Evolutionary conservation across 2,888 invertebrate genomes (phyloP).

Genomic region (Nomada flava): DNA sequence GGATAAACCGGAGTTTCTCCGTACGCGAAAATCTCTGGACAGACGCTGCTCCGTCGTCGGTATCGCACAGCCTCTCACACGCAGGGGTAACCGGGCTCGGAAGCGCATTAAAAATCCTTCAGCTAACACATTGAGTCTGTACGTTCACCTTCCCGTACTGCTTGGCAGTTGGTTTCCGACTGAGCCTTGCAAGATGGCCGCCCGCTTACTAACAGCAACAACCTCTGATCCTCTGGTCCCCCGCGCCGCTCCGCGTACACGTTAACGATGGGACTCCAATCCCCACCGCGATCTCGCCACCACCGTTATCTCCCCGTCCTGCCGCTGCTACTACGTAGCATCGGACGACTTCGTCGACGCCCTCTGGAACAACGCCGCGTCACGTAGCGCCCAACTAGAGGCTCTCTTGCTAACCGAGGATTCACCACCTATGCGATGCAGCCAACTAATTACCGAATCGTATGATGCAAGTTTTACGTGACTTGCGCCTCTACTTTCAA

Average conservation of each 20-base stretch:
- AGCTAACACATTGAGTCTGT: constrained; percentile 82
- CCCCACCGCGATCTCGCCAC: constrained; percentile 11
- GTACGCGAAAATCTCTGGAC: constrained; percentile 68
- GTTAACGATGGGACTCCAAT: constrained; percentile 26
- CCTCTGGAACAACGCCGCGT: constrained; percentile 73
- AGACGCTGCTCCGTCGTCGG: constrained; percentile 75
- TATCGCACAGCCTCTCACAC: constrained; percentile 81
- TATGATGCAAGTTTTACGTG: constrained; percentile 36
- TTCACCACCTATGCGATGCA: background rate
- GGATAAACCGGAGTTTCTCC: constrained; percentile 59
- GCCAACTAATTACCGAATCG: constrained; percentile 12
- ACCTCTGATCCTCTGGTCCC: constrained; percentile 11
- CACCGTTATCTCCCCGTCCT: constrained; percentile 12
- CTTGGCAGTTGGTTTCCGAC: constrained; percentile 84
- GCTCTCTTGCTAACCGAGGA: constrained; percentile 18
- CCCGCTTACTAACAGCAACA: constrained; percentile 57
- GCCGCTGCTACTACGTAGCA: constrained; percentile 55
- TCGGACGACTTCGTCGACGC: constrained; percentile 76
- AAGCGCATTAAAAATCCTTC: constrained; percentile 83
- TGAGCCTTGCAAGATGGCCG: constrained; percentile 74
- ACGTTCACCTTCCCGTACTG: constrained; percentile 83
- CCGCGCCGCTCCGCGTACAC: background rate
- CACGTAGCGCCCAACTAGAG: constrained; percentile 75
- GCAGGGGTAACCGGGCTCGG: constrained; percentile 81
- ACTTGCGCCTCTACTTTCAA: constrained; percentile 11